A percentile compares a stretch with the other conserved stretches of the same genome.
phyloP scores from a whole-genome alignment of 2,797 vertebrate species.

The Amblyraja radiata region DNA sequence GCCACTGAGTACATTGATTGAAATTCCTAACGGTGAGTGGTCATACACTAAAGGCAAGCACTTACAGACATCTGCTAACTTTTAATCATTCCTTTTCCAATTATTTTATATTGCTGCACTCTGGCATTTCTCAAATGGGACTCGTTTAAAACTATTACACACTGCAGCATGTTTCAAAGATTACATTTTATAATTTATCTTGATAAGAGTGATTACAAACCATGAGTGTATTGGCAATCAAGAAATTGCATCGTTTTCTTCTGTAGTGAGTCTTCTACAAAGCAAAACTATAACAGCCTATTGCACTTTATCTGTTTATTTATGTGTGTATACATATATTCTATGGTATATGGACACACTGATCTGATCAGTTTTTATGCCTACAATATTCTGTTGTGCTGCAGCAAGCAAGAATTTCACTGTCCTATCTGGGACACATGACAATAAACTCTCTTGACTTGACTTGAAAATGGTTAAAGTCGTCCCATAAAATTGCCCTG shows the following conservation, averaged over 20 bases:
- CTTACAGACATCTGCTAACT: conserved; percentile 40
- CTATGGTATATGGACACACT: too few relatives aligned
- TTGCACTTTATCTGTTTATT: too few relatives aligned
- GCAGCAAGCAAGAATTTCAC: too few relatives aligned
- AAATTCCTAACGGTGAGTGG: neutral
- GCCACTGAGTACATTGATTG: conserved; percentile 19
- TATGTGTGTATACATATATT: too few relatives aligned
- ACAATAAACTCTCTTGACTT: too few relatives aligned
- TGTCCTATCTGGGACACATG: too few relatives aligned
- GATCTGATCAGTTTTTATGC: too few relatives aligned
- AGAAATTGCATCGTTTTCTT: conserved; percentile 46
- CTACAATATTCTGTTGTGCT: too few relatives aligned
- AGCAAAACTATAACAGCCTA: neutral
- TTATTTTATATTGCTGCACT: conserved; percentile 37
- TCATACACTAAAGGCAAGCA: conserved; percentile 11
- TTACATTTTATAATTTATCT: conserved; percentile 43
- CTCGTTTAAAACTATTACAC: conserved; percentile 35
- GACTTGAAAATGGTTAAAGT: neutral
- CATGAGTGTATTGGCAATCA: conserved; percentile 41
- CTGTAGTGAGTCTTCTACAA: conserved; percentile 40
- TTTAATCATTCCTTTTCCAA: conserved; percentile 37
- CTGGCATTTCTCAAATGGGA: conserved; percentile 39
- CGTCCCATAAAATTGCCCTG: conserved; percentile 12
- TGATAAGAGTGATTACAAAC: conserved; percentile 42
- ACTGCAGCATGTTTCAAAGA: conserved; percentile 40